Base-by-base conservation (phyloP, 2,888 invertebrate species). In the Dione juno region DNA sequence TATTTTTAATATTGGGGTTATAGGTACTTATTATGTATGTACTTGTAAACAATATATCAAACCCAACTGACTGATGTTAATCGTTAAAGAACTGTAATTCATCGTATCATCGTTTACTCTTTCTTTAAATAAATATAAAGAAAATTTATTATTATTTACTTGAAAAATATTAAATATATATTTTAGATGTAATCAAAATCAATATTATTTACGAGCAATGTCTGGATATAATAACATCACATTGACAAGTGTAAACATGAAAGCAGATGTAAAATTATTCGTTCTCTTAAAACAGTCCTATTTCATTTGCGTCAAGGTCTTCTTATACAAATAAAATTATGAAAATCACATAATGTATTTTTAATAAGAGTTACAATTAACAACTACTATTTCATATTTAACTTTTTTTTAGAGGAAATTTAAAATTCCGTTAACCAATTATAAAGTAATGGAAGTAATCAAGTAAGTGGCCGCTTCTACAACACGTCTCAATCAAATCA, bases 21-120 rank as follows among this genome's bases (percentile, higher is more conserved):
- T n/a, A n/a, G n/a, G n/a, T n/a, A n/a, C n/a, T n/a, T n/a, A 35
- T 54, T 53, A 28, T 21, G 8, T n/a, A 37, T 37, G 14, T 3
- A 45, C n/a, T 9, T 11, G 28, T 28, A 48, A n/a, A 48, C 6
- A 7, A 48, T 16, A 28, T 16, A 43, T 69, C 0, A 61, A 61
- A 16, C 8, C 75, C 52, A 52, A 50, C 41, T 11, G 37, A 48
- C 40, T 28, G 19, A 5, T 1, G n/a, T 21, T 70, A 8, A 63
- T 65, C 65, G 8, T 72, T 53, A 69, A 66, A 61, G 43, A 54
- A 65, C 70, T 64, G 66, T 71, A 72, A 75, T 70, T 73, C 65
- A 75, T 72, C 59, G 50, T 52, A 69, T 53, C 67, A 66, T 54
- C 71, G 67, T 73, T 69, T 76, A 73, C 76, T 74, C 52, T 72